Percentiles rank a stretch among this genome's conserved stretches.
Evolutionary conservation across 2,888 invertebrate genomes (phyloP).

Genomic region (Caenorhabditis uteleia): DNA sequence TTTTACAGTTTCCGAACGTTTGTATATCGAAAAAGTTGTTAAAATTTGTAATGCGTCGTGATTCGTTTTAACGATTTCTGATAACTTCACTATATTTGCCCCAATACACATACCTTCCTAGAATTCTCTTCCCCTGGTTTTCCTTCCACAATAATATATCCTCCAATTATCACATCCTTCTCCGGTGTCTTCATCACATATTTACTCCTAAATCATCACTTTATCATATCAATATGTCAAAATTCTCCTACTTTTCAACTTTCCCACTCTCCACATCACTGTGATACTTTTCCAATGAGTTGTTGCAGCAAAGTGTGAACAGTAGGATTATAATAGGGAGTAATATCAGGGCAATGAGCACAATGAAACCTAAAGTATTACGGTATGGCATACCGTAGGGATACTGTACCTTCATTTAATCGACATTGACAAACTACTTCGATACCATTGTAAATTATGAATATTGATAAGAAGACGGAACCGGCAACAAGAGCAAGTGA

Average conservation of each 20-base stretch:
- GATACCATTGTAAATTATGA: constrained; percentile 55
- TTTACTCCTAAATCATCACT: no score
- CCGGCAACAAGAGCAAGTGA: constrained; percentile 47
- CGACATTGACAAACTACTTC: constrained; percentile 53
- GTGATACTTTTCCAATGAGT: constrained; percentile 53
- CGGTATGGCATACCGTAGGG: background rate
- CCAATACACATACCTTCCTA: constrained; percentile 39
- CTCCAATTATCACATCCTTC: constrained; percentile 47
- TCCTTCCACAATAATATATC: constrained; percentile 48
- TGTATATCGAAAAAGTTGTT: background rate
- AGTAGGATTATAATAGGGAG: constrained; percentile 48
- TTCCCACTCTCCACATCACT: constrained; percentile 47
- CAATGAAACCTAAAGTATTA: constrained; percentile 23
- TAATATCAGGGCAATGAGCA: constrained; percentile 27
- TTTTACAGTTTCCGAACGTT: no score
- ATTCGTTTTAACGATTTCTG: no score
- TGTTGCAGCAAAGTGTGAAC: constrained; percentile 57
- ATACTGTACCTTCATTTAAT: constrained; percentile 57
- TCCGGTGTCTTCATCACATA: constrained; percentile 47
- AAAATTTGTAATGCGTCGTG: background rate
- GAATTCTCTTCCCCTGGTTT: constrained; percentile 19
- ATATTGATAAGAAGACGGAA: constrained; percentile 51
- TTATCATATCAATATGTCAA: no score
- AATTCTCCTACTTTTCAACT: constrained; percentile 35
- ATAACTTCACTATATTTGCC: no score